phyloP scores from a whole-genome alignment of 1,140 invertebrate genomes.

The Drosophila kanapiae region DNA sequence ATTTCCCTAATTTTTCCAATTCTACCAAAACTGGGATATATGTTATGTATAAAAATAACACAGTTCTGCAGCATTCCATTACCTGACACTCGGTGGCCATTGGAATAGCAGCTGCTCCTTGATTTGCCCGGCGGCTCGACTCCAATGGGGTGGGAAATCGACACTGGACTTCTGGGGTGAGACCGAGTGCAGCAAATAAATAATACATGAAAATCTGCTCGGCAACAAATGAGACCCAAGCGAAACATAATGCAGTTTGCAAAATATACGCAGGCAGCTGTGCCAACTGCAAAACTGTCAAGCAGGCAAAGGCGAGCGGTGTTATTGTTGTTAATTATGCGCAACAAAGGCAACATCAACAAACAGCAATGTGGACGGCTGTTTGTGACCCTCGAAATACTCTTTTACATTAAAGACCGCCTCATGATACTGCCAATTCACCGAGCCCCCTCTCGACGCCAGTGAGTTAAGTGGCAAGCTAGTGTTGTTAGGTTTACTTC shows the following conservation, averaged over 20 bases:
- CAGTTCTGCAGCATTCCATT: slow-evolving; percentile 20
- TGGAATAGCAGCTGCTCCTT: slow-evolving; percentile 41
- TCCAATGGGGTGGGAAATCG: slow-evolving; percentile 25
- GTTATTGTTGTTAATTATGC: slow-evolving; percentile 74
- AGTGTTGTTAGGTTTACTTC: neutral
- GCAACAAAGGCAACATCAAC: slow-evolving; percentile 45
- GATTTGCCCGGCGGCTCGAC: neutral
- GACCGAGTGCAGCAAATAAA: slow-evolving; percentile 59
- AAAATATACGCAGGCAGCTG: slow-evolving; percentile 54
- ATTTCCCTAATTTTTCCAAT: neutral
- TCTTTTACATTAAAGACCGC: neutral
- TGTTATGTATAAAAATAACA: neutral
- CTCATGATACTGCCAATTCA: neutral
- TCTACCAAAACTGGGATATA: neutral
- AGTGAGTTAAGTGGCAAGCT: neutral
- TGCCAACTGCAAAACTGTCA: slow-evolving; percentile 63
- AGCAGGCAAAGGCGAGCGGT: slow-evolving; percentile 52
- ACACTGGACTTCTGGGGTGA: slow-evolving; percentile 22
- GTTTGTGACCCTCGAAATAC: slow-evolving; percentile 15
- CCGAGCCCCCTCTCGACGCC: no score
- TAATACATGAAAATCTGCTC: slow-evolving; percentile 54
- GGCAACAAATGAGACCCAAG: slow-evolving; percentile 30
- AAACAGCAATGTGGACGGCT: slow-evolving; percentile 6
- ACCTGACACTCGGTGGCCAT: slow-evolving; percentile 25
- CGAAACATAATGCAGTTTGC: slow-evolving; percentile 35